Evolutionary conservation across 2,888 invertebrate species (phyloP).

Genomic region (Erebia epiphron): DNA sequence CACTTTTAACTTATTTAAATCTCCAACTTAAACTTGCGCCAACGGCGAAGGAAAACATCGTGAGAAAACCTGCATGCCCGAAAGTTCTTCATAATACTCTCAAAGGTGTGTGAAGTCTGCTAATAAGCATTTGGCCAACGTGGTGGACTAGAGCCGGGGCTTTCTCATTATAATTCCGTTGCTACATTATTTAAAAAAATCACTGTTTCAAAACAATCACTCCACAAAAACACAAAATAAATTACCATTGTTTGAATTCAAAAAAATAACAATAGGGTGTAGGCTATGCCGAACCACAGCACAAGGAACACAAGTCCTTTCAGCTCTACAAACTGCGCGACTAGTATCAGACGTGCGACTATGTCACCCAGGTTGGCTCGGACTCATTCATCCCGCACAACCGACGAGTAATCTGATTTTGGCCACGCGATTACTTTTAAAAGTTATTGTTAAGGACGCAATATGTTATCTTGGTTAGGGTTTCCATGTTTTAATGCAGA

Average conservation of each 20-base stretch:
- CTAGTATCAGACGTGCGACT: conserved; percentile 63
- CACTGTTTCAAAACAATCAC: neutral
- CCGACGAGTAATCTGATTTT: conserved; percentile 51
- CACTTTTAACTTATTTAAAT: no score
- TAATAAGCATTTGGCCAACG: no score
- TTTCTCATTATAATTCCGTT: no score
- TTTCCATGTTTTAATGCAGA: neutral
- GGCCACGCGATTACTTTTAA: conserved; percentile 67
- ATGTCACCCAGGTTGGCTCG: conserved; percentile 75
- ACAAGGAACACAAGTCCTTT: conserved; percentile 74
- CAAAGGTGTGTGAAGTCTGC: no score
- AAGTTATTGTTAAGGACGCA: conserved; percentile 65
- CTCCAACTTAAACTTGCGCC: no score
- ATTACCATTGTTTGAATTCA: conserved; percentile 64
- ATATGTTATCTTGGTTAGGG: conserved; percentile 49
- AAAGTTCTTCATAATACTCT: no score
- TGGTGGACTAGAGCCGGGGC: no score
- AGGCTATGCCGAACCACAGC: conserved; percentile 68
- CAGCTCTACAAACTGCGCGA: conserved; percentile 74
- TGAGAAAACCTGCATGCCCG: no score
- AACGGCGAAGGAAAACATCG: no score
- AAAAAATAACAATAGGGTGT: conserved; percentile 61
- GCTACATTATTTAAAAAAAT: no score
- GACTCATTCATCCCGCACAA: conserved; percentile 50
- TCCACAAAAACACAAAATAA: conserved; percentile 36